Evolutionary conservation across 30 jellyfish, hydroid and myxozoan species (phyloP).

Genomic region (Sanderia malayensis): DNA sequence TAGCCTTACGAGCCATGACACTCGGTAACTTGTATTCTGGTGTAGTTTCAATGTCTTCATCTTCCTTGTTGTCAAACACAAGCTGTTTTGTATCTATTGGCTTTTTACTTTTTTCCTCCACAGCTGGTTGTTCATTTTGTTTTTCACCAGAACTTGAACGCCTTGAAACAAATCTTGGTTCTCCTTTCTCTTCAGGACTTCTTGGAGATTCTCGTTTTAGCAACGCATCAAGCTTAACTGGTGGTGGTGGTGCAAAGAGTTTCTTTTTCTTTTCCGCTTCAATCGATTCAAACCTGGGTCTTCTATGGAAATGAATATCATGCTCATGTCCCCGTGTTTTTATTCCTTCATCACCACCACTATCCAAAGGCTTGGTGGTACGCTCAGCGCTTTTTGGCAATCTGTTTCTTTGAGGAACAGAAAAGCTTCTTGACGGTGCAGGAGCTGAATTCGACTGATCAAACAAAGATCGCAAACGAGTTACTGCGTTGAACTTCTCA

Average conservation of each 20-base stretch:
- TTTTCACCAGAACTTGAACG: slow-evolving; percentile 4
- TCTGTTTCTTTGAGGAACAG: slow-evolving; percentile 1
- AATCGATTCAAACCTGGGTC: slow-evolving; percentile 34
- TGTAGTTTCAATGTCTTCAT: too few species aligned
- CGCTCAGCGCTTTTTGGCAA: not conserved
- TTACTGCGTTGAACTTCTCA: slow-evolving; percentile 51
- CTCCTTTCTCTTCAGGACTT: slow-evolving; percentile 38
- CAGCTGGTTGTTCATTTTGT: slow-evolving; percentile 9
- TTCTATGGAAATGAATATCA: not conserved
- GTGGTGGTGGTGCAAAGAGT: slow-evolving; percentile 61
- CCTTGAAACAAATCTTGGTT: slow-evolving; percentile 6
- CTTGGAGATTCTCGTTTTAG: slow-evolving; percentile 57
- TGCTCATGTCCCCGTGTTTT: slow-evolving; percentile 3
- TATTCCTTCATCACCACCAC: slow-evolving; percentile 7
- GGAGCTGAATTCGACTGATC: slow-evolving; percentile 46
- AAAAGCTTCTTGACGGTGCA: slow-evolving; percentile 6
- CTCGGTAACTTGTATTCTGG: too few species aligned
- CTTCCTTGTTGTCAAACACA: too few species aligned
- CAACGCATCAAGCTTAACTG: slow-evolving; percentile 52
- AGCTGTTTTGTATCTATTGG: not conserved
- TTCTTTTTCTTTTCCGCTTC: slow-evolving; percentile 43
- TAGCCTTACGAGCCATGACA: too few species aligned
- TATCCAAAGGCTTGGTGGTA: not conserved
- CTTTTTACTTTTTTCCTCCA: slow-evolving; percentile 1
- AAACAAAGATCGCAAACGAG: slow-evolving; percentile 41